phyloP scores from a whole-genome alignment of 1,140 invertebrate genomes.

The Druon quercuslanigerum region DNA sequence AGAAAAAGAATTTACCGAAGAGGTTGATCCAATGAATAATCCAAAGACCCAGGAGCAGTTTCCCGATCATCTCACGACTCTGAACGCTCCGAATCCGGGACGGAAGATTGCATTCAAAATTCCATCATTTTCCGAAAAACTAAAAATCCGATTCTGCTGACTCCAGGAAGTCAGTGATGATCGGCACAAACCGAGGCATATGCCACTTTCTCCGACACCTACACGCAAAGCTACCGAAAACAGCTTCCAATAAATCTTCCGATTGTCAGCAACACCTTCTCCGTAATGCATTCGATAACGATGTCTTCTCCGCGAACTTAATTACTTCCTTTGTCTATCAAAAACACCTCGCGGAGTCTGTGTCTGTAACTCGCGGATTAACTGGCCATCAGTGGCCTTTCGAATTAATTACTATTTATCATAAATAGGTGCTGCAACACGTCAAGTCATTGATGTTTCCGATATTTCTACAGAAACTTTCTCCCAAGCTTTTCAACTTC shows the following conservation, averaged over 20 bases:
- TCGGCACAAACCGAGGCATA: conserved; percentile 22
- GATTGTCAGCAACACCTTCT: conserved; percentile 25
- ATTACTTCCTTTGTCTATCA: neutral
- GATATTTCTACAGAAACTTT: conserved; percentile 11
- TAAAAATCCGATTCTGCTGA: neutral
- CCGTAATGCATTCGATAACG: conserved; percentile 2
- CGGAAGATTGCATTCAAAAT: conserved; percentile 8
- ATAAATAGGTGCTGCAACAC: neutral
- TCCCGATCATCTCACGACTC: conserved; percentile 70
- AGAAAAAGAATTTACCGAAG: conserved; percentile 57
- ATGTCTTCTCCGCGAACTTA: neutral
- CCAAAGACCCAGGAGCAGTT: conserved; percentile 65
- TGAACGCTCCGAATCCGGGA: conserved; percentile 45
- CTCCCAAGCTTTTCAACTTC: conserved; percentile 12
- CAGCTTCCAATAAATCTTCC: conserved; percentile 19
- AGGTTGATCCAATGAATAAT: conserved; percentile 66
- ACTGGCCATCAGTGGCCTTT: neutral
- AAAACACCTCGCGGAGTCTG: neutral
- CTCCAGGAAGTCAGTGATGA: neutral
- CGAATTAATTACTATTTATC: neutral
- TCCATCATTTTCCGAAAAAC: neutral
- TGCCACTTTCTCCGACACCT: conserved; percentile 21
- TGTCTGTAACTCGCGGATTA: neutral
- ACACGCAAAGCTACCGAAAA: conserved; percentile 2
- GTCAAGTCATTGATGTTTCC: neutral